These are phyloP conservation scores for Chrysemys picta DNA, from an alignment of 2,113 vertebrate genomes.

Conservation along the genomic window DNA sequence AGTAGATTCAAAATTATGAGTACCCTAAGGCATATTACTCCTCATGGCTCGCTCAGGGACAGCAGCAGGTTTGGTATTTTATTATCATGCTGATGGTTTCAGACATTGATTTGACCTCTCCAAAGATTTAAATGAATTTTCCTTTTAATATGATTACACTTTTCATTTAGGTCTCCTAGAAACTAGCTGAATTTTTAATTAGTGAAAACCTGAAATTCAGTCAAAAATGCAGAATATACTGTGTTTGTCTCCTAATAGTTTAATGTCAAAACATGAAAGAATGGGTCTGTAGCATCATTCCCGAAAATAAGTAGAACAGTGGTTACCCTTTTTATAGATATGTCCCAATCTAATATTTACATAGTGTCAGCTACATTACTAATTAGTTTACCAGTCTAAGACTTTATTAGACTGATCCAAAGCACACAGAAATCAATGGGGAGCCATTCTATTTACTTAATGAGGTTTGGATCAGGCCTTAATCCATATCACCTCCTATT, in stretches of 20 bases:
- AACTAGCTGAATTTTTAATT: conserved; percentile 30
- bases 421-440: background rate
- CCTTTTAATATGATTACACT: background rate
- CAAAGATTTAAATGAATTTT: conserved; percentile 1
- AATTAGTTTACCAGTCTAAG: background rate
- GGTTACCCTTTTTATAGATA: background rate
- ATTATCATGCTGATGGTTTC: conserved; percentile 19
- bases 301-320: background rate
- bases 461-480: background rate
- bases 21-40: conserved; percentile 49
- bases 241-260: background rate
- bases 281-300: background rate
- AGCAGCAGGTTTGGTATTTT: background rate
- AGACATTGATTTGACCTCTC: background rate
- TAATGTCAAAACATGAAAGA: background rate
- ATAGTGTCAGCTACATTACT: background rate
- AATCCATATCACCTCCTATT: background rate
- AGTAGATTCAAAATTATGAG: conserved; percentile 61
- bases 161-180: background rate
- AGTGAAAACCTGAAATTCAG: background rate
- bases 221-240: background rate
- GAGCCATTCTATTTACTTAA: background rate
- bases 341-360: background rate
- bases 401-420: background rate
- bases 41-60: conserved; percentile 57